These are phyloP conservation scores for Sus scrofa DNA, from an alignment of 2,113 vertebrate genomes.

Conservation along the genomic window T2T-Sscrofa CM000827.6:101077001-101077500, in stretches of 20 bases:
- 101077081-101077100: background rate
- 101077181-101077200: background rate
- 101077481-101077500: background rate
- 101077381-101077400: background rate
- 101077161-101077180: background rate
- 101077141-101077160: background rate
- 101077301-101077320: background rate
- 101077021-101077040: background rate
- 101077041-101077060: constrained; percentile 20
- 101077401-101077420: background rate
- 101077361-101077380: constrained; percentile 8
- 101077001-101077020: background rate
- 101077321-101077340: background rate
- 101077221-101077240: background rate
- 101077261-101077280: constrained; percentile 2
- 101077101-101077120: background rate
- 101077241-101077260: constrained; percentile 40
- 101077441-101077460: background rate
- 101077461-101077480: background rate
- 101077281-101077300: background rate
- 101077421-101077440: background rate
- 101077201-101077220: background rate
- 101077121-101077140: constrained; percentile 11
- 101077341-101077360: constrained; percentile 27
- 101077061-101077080: background rate